Percentiles rank a stretch among this genome's conserved stretches.
Evolutionary conservation across 2,888 invertebrate genomes (phyloP).

Genomic region (Drosophila atripex): DNA sequence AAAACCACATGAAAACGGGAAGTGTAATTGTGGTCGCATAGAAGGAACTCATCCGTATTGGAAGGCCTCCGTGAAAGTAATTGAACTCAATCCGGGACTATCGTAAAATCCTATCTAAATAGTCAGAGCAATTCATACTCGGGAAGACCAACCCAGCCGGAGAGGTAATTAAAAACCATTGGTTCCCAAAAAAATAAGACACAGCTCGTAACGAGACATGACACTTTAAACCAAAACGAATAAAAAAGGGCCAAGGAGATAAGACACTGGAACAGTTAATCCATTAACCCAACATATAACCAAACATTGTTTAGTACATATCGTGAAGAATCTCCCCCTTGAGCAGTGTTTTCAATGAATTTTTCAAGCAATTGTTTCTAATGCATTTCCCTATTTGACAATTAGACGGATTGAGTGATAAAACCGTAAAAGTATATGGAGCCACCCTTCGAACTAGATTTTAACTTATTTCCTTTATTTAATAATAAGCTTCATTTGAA

Average conservation of each 20-base stretch:
- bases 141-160: background rate
- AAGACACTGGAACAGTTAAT: constrained; percentile 30
- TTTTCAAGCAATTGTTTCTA: constrained; percentile 6
- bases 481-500: background rate
- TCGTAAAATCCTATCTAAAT: constrained; percentile 21
- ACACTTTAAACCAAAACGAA: constrained; percentile 28
- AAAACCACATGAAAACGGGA: constrained; percentile 52
- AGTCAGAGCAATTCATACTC: constrained; percentile 28
- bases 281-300: constrained; percentile 11
- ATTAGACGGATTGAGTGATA: constrained; percentile 59
- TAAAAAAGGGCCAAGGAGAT: constrained; percentile 6
- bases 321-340: background rate
- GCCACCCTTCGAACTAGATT: background rate
- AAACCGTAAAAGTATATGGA: background rate
- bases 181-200: constrained; percentile 12
- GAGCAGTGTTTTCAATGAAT: constrained; percentile 20
- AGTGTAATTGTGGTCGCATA: background rate
- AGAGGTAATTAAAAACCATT: constrained; percentile 35
- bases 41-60: background rate
- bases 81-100: constrained; percentile 1
- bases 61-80: constrained; percentile 1
- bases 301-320: background rate
- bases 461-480: background rate
- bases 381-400: constrained; percentile 44
- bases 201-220: constrained; percentile 37